Percentiles rank a stretch among this genome's conserved stretches.
Evolutionary conservation across 2,797 vertebrate genomes (phyloP).

Genomic region (Sebastes wilsoni): DNA sequence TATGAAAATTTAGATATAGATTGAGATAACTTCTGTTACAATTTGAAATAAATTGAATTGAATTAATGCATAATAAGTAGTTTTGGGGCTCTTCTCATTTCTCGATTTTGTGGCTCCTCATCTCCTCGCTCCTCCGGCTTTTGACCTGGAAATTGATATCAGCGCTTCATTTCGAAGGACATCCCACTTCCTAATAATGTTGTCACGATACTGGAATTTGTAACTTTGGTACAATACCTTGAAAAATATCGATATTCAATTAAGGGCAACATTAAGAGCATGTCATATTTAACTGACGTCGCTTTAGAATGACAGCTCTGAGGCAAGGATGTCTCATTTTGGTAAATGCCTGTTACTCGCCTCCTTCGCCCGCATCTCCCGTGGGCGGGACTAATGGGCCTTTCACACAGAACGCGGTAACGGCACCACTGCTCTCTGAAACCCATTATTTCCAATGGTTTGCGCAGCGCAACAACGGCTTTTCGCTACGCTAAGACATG

Average conservation of each 20-base stretch:
- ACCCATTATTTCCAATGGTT: no score
- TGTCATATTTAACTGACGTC: not conserved
- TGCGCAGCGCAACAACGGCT: no score
- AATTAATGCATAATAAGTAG: no score
- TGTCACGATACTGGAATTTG: no score
- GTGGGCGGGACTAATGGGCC: not conserved
- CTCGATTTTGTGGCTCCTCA: not conserved
- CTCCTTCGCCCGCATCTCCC: not conserved
- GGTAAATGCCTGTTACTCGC: not conserved
- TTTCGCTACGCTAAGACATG: not conserved
- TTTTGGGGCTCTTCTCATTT: not conserved
- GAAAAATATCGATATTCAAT: no score
- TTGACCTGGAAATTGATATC: not conserved
- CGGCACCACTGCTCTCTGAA: no score
- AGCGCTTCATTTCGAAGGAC: not conserved
- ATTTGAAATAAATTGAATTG: no score
- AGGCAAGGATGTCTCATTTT: not conserved
- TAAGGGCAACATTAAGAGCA: no score
- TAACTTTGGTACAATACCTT: no score
- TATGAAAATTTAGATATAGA: no score
- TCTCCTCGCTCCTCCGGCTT: not conserved
- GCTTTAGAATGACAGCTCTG: not conserved
- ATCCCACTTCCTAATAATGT: not conserved
- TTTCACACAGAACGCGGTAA: no score
- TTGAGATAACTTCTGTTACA: no score